These are phyloP conservation scores for Pomatostomus ruficeps DNA, from an alignment of 2,113 vertebrate genomes.

Conservation along the genomic window DNA sequence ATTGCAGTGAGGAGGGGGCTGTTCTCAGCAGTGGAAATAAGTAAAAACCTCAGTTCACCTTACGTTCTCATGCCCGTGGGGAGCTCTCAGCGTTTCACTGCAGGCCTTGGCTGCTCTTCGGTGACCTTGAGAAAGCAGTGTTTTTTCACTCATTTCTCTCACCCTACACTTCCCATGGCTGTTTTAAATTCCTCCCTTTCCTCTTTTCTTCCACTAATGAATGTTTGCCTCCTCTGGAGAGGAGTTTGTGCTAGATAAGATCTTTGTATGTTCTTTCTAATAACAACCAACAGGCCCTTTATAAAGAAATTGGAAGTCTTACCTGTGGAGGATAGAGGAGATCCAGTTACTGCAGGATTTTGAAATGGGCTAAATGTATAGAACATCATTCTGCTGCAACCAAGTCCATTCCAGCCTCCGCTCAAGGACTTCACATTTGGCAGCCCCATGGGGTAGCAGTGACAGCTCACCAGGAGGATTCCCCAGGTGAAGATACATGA, in stretches of 20 bases:
- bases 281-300: neutral
- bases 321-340: neutral
- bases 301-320: neutral
- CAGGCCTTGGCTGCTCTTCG: neutral
- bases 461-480: neutral
- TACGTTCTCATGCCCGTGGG: accelerated
- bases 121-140: neutral
- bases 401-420: neutral
- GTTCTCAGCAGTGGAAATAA: neutral
- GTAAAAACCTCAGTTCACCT: neutral
- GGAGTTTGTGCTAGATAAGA: neutral
- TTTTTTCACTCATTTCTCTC: neutral
- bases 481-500: accelerated
- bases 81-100: accelerated
- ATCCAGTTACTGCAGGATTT: neutral
- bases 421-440: neutral
- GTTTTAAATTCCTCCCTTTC: neutral
- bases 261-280: neutral
- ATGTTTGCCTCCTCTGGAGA: neutral
- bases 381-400: neutral
- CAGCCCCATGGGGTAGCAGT: neutral
- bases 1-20: neutral
- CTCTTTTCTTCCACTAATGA: neutral
- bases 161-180: neutral
- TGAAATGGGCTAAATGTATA: neutral